A percentile compares a stretch with the other conserved stretches of the same genome.
Conservation (phyloP, 2,113 vertebrate genomes). For the Nannospalax galili region DNA sequence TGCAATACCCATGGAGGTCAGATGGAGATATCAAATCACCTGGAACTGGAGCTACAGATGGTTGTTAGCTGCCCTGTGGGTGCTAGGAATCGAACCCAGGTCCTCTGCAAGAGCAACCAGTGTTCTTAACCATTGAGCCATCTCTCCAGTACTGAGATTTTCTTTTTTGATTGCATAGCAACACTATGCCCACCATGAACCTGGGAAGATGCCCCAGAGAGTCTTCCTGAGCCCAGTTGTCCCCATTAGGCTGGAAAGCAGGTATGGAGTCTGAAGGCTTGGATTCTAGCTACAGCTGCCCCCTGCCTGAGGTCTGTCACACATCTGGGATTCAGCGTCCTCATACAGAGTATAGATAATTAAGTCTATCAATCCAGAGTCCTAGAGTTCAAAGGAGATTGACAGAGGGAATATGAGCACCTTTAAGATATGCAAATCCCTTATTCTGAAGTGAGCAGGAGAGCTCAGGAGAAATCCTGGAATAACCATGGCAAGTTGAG, state of each 20-base stretch:
- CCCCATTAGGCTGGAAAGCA: accelerated
- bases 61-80: no score
- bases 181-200: accelerated
- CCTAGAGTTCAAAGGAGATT: not conserved
- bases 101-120: no score
- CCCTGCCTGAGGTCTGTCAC: not conserved
- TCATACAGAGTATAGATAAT: not conserved
- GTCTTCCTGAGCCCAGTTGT: not conserved
- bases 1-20: no score
- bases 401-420: not conserved
- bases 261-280: not conserved
- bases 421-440: not conserved
- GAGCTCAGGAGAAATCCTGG: not conserved
- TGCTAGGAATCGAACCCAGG: no score
- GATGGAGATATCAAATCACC: no score
- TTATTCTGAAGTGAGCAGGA: not conserved
- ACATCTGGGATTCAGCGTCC: not conserved
- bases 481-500: not conserved
- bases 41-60: no score
- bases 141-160: no score
- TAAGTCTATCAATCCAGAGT: no score
- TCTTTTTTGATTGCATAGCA: not conserved
- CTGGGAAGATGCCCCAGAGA: no score
- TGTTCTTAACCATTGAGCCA: no score
- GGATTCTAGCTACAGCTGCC: not conserved